Evolutionary conservation across 2,888 invertebrate genomes (phyloP).

Genomic region (Drosophila helvetica): DNA sequence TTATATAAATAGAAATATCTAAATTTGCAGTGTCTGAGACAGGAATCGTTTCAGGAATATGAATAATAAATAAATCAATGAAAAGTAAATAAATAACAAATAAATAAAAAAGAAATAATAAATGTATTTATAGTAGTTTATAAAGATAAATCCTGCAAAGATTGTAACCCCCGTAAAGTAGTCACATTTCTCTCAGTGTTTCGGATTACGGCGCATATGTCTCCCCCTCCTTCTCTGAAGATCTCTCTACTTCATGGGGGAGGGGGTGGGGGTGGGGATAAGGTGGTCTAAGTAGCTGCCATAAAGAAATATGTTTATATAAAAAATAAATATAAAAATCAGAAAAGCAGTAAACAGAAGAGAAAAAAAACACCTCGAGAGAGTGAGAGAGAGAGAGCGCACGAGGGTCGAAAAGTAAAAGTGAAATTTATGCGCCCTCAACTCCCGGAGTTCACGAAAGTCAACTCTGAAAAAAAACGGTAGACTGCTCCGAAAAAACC

Average conservation of each 20-base stretch:
- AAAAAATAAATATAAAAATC: slow-evolving; percentile 51
- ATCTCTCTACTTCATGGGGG: slow-evolving; percentile 7
- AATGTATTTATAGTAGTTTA: too few relatives aligned
- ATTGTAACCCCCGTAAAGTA: neutral
- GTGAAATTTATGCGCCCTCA: slow-evolving; percentile 72
- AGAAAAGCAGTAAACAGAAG: slow-evolving; percentile 21
- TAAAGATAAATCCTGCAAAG: neutral
- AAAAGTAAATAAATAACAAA: too few relatives aligned
- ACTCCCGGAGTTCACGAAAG: slow-evolving; percentile 55
- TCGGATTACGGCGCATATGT: neutral
- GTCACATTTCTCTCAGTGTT: slow-evolving; percentile 7
- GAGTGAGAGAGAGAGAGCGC: neutral
- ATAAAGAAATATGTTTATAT: slow-evolving; percentile 38
- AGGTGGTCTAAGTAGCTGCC: slow-evolving; percentile 57
- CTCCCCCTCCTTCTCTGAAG: neutral
- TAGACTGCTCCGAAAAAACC: slow-evolving; percentile 16
- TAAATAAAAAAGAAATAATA: too few relatives aligned
- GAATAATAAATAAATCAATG: too few relatives aligned
- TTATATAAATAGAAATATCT: too few relatives aligned
- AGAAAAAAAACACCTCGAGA: neutral
- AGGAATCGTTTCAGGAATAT: too few relatives aligned
- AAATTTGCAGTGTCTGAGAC: too few relatives aligned
- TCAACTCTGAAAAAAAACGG: slow-evolving; percentile 22
- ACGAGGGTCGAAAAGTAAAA: slow-evolving; percentile 63
- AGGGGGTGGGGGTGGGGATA: slow-evolving; percentile 9